A percentile compares a stretch with the other conserved stretches of the same genome.
These are phyloP conservation scores for Charadrius vociferus DNA, from an alignment of 2,113 vertebrate genomes.

Conservation along the genomic window DNA sequence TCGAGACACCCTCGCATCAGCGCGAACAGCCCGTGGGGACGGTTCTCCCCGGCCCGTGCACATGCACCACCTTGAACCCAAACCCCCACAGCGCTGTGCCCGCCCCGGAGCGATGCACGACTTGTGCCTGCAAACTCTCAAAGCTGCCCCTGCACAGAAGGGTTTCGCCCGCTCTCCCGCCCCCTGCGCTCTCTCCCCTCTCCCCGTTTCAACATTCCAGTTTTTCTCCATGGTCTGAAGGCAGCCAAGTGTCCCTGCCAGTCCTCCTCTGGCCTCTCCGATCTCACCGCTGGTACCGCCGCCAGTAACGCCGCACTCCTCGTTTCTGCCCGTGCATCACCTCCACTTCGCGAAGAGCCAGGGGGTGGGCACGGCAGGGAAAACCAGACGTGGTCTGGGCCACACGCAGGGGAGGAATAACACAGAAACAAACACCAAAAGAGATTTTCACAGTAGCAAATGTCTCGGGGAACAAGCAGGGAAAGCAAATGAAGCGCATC, in stretches of 20 bases:
- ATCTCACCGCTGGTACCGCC: not conserved
- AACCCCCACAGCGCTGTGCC: not conserved
- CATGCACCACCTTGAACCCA: not conserved
- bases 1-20: not conserved
- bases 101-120: not conserved
- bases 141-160: not conserved
- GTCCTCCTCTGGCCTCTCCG: not conserved
- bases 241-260: not conserved
- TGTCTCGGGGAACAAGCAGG: not conserved
- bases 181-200: not conserved
- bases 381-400: not conserved
- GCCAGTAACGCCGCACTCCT: not conserved
- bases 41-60: not conserved
- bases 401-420: not conserved
- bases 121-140: not conserved
- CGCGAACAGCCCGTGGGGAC: not conserved
- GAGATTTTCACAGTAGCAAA: not conserved
- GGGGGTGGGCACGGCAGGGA: not conserved
- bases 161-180: not conserved
- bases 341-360: not conserved
- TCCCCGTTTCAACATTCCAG: not conserved
- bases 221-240: not conserved
- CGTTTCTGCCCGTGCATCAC: not conserved
- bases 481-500: not conserved
- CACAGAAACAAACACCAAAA: not conserved